phyloP scores from a whole-genome alignment of 2,797 vertebrate species.

The Anabas testudineus region DNA sequence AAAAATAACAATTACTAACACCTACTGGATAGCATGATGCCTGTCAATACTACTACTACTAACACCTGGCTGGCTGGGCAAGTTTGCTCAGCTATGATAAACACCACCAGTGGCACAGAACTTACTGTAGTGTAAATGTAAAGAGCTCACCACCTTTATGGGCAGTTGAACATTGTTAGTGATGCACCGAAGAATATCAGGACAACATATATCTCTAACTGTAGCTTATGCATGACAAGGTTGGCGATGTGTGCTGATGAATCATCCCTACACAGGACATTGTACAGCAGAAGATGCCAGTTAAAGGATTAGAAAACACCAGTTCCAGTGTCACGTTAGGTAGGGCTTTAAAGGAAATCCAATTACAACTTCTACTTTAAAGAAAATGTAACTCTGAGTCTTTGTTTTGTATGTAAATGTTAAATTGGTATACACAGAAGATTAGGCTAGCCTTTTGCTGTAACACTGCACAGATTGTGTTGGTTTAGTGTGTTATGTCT shows the following conservation, averaged over 20 bases:
- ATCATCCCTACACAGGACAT: conserved; percentile 50
- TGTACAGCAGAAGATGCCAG: conserved; percentile 42
- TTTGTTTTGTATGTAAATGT: conserved; percentile 31
- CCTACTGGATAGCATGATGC: conserved; percentile 66
- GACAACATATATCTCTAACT: conserved; percentile 49
- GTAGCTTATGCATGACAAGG: conserved; percentile 57
- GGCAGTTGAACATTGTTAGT: conserved; percentile 46
- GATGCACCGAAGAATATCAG: conserved; percentile 55
- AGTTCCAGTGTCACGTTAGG: conserved; percentile 39
- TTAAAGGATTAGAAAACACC: conserved; percentile 46
- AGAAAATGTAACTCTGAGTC: conserved; percentile 30
- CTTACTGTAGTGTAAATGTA: conserved; percentile 40
- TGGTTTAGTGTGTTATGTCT: conserved; percentile 28
- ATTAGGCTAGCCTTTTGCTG: conserved; percentile 19
- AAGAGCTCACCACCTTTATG: conserved; percentile 45
- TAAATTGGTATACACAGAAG: conserved; percentile 8
- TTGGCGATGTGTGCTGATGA: conserved; percentile 43
- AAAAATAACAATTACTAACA: conserved; percentile 72
- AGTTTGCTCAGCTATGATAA: conserved; percentile 50
- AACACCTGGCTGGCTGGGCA: conserved; percentile 71
- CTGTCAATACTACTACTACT: conserved; percentile 63
- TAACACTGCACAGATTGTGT: conserved; percentile 14
- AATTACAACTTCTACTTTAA: conserved; percentile 23
- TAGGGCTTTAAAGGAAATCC: conserved; percentile 42
- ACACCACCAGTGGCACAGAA: conserved; percentile 48